These are phyloP conservation scores for Anas bahamensis DNA, from an alignment of 2,797 vertebrate genomes.

Conservation along the genomic window DNA sequence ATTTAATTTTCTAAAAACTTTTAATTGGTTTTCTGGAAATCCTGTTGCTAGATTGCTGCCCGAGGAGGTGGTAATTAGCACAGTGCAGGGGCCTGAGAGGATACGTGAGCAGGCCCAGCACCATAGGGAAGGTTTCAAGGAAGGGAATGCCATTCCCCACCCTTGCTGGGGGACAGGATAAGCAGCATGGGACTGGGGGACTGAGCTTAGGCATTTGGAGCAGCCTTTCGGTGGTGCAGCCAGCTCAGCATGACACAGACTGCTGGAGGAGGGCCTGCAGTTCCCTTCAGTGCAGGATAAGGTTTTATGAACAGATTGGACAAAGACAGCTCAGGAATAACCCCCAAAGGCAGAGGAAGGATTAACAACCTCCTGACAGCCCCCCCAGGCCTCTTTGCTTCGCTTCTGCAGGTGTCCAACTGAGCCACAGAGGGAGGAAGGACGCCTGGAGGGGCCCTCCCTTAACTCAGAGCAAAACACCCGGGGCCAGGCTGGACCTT, in stretches of 20 bases:
- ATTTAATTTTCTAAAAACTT: slow-evolving; percentile 17
- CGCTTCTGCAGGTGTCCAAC: not conserved
- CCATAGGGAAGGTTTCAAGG: not conserved
- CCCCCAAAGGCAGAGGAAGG: not conserved
- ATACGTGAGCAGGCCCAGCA: not conserved
- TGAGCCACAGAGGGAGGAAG: not conserved
- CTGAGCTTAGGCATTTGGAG: not conserved
- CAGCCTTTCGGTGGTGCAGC: not conserved
- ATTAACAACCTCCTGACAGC: not conserved
- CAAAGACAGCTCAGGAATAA: not conserved
- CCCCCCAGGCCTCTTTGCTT: not conserved
- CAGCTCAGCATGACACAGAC: not conserved
- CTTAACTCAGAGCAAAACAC: not conserved
- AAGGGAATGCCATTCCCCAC: not conserved
- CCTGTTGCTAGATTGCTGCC: not conserved
- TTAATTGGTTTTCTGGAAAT: not conserved
- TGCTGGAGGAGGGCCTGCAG: not conserved
- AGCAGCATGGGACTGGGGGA: not conserved
- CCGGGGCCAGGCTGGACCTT: slow-evolving; percentile 59
- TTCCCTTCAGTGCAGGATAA: not conserved
- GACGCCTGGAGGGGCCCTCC: not conserved
- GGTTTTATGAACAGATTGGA: not conserved
- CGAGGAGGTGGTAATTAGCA: not conserved
- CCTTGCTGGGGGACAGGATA: not conserved
- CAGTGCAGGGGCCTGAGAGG: not conserved